Percentiles rank a stretch among this genome's conserved stretches.
Conservation (phyloP, 2,797 vertebrate genomes). For the Knipowitschia caucasica region DNA sequence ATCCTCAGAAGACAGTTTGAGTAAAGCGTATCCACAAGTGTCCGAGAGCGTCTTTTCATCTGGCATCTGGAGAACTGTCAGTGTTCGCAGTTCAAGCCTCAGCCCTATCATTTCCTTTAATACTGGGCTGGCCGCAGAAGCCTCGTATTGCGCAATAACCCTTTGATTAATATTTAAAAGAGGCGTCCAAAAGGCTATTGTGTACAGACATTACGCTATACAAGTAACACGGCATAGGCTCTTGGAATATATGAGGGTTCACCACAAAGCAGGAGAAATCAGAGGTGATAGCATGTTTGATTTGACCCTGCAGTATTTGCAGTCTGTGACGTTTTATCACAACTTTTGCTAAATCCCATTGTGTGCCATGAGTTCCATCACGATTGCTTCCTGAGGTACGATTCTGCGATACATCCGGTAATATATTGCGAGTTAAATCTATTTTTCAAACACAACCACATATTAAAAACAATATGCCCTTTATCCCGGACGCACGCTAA, state of each 20-base stretch:
- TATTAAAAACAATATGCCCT: too few species aligned
- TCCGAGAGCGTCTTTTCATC: slow-evolving; percentile 23
- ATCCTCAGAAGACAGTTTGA: not conserved
- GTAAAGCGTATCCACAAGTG: slow-evolving; percentile 12
- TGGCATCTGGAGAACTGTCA: slow-evolving; percentile 49
- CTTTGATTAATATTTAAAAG: slow-evolving; percentile 55
- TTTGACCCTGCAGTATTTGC: too few species aligned
- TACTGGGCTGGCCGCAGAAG: slow-evolving; percentile 66
- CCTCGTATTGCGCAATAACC: slow-evolving; percentile 71
- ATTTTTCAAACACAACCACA: too few species aligned
- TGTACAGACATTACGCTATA: slow-evolving; percentile 1
- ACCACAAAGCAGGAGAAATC: too few species aligned
- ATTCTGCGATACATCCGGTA: too few species aligned
- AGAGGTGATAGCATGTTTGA: too few species aligned
- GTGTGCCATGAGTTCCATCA: too few species aligned
- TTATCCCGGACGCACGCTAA: too few species aligned
- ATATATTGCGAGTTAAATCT: too few species aligned
- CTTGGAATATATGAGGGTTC: not conserved
- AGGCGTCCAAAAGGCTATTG: slow-evolving; percentile 20
- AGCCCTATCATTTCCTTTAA: slow-evolving; percentile 50
- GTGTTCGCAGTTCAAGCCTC: slow-evolving; percentile 65
- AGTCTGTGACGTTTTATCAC: too few species aligned
- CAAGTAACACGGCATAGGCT: not conserved
- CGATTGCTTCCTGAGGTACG: too few species aligned
- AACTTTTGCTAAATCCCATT: too few species aligned